These are phyloP conservation scores for Agelastica alni DNA, from an alignment of 2,888 invertebrate genomes.

Conservation along the genomic window DNA sequence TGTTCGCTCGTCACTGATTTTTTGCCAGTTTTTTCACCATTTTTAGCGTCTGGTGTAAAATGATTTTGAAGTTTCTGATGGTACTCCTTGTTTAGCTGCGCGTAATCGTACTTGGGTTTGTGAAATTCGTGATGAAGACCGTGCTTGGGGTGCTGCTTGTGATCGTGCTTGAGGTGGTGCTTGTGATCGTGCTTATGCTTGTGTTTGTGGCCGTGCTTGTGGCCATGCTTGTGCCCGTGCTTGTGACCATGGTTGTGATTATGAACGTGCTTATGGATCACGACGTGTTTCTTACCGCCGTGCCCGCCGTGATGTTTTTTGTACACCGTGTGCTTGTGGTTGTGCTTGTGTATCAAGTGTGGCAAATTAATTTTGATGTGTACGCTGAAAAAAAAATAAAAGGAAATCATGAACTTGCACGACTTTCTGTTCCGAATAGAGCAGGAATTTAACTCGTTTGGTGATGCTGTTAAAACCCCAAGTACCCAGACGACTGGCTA, in stretches of 20 bases:
- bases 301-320: slow-evolving; percentile 30
- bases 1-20: slow-evolving; percentile 36
- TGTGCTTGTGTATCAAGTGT: slow-evolving; percentile 35
- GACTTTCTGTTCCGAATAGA: too few species aligned
- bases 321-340: slow-evolving; percentile 26
- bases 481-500: too few species aligned
- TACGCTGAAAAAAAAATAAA: slow-evolving; percentile 37
- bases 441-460: too few species aligned
- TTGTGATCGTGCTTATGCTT: slow-evolving; percentile 38
- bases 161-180: slow-evolving; percentile 40
- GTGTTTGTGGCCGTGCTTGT: slow-evolving; percentile 55
- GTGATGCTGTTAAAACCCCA: too few species aligned
- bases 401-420: too few species aligned
- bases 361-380: slow-evolving; percentile 44
- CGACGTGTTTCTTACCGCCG: slow-evolving; percentile 29
- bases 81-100: background rate
- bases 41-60: slow-evolving; percentile 11
- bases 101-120: background rate
- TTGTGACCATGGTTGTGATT: slow-evolving; percentile 59
- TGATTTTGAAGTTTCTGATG: background rate
- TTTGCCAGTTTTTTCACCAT: slow-evolving; percentile 29
- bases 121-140: slow-evolving; percentile 19
- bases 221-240: slow-evolving; percentile 61
- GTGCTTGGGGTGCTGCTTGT: slow-evolving; percentile 37
- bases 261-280: slow-evolving; percentile 26